Evolutionary conservation across 2,888 invertebrate species (phyloP).

Genomic region (Therioaphis trifolii): DNA sequence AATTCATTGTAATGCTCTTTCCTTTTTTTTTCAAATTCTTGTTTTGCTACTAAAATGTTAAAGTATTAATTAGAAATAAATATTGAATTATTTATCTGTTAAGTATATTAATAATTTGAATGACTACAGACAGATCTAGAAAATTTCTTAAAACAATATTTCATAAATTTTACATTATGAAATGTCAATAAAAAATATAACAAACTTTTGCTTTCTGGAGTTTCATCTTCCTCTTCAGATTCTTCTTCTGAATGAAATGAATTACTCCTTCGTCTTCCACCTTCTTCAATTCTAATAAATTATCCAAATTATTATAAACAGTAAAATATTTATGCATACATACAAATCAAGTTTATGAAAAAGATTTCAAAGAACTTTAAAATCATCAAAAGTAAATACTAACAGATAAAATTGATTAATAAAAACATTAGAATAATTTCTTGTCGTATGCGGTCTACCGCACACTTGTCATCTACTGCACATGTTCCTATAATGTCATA

Average conservation of each 20-base stretch:
- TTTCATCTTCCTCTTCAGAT: constrained; percentile 69
- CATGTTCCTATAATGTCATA: no score
- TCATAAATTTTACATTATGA: neutral
- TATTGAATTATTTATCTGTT: neutral
- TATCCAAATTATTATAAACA: constrained; percentile 1
- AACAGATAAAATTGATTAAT: no score
- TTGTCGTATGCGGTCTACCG: no score
- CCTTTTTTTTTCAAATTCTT: constrained; percentile 90
- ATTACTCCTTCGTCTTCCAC: constrained; percentile 25
- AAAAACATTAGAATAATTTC: no score
- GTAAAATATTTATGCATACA: neutral
- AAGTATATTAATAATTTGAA: neutral
- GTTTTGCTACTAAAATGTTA: constrained; percentile 73
- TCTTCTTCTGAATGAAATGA: constrained; percentile 66
- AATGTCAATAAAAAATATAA: neutral
- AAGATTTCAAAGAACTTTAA: neutral
- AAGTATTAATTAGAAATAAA: neutral
- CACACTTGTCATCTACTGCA: no score
- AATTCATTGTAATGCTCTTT: constrained; percentile 99
- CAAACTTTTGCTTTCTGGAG: constrained; percentile 67
- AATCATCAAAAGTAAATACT: no score
- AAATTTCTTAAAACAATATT: neutral
- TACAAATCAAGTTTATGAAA: neutral
- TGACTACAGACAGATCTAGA: no score
- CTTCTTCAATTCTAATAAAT: constrained; percentile 49